A percentile compares a stretch with the other conserved stretches of the same genome.
phyloP scores from a whole-genome alignment of 2,888 invertebrate genomes.

The Cantharis rufa region DNA sequence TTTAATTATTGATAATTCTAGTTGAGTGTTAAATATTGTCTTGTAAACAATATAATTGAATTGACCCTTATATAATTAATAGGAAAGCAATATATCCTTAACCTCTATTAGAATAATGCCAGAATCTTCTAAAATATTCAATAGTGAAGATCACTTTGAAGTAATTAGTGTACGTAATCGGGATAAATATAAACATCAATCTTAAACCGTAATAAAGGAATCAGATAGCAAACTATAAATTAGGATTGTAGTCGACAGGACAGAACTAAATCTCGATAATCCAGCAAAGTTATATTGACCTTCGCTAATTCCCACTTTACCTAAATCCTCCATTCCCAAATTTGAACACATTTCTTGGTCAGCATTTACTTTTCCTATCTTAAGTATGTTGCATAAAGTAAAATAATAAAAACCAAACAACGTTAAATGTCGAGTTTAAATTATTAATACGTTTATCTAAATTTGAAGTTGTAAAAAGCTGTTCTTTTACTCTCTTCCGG shows the following conservation, averaged over 20 bases:
- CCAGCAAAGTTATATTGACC: slow-evolving; percentile 50
- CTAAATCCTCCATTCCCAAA: slow-evolving; percentile 35
- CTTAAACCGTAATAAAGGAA: slow-evolving; percentile 35
- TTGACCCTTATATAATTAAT: not conserved
- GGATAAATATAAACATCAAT: slow-evolving; percentile 34
- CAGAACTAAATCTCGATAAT: slow-evolving; percentile 48
- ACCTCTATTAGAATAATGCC: not conserved
- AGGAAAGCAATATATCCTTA: not conserved
- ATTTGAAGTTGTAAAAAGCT: slow-evolving; percentile 9
- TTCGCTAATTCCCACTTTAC: slow-evolving; percentile 41
- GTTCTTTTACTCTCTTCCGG: slow-evolving; percentile 6
- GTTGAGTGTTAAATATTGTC: not conserved
- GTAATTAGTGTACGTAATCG: slow-evolving; percentile 22
- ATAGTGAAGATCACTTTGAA: slow-evolving; percentile 8
- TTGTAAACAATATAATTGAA: not conserved
- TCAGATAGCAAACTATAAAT: slow-evolving; percentile 42
- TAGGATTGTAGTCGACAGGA: slow-evolving; percentile 44
- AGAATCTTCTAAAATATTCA: slow-evolving; percentile 3
- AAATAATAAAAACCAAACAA: not conserved
- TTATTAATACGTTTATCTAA: not conserved
- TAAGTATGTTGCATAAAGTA: not conserved
- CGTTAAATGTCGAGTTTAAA: not conserved
- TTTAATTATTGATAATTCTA: not conserved
- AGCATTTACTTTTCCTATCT: slow-evolving; percentile 12
- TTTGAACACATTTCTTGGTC: slow-evolving; percentile 39